Percentiles rank a stretch among this genome's conserved stretches.
Evolutionary conservation across 2,797 vertebrate genomes (phyloP).

Genomic region (Astyanax mexicanus): DNA sequence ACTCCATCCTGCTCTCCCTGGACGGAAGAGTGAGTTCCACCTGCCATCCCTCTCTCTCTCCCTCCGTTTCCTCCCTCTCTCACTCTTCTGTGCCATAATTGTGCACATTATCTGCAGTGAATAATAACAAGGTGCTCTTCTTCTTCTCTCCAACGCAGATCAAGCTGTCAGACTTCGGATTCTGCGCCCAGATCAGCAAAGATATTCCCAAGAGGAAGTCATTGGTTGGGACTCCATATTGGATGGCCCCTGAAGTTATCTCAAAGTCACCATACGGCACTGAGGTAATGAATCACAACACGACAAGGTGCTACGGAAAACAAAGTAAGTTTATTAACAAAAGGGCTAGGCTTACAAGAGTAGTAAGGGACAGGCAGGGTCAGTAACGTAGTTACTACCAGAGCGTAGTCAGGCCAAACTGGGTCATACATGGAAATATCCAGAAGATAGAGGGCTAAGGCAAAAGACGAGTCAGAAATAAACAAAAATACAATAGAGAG

Average conservation of each 20-base stretch:
- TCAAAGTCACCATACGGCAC: slow-evolving; percentile 94
- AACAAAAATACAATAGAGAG: too few relatives aligned
- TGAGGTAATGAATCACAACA: slow-evolving; percentile 80
- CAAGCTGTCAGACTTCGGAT: slow-evolving; percentile 98
- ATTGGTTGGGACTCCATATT: slow-evolving; percentile 94
- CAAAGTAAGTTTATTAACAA: too few relatives aligned
- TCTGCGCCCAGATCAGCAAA: slow-evolving; percentile 99
- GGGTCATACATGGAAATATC: not conserved
- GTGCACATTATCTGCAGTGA: not conserved
- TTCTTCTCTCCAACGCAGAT: slow-evolving; percentile 77
- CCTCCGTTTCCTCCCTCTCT: too few relatives aligned
- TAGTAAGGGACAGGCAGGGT: too few relatives aligned
- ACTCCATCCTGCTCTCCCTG: slow-evolving; percentile 95
- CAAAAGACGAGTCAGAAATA: too few relatives aligned
- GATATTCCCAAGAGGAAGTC: slow-evolving; percentile 98
- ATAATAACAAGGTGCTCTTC: not conserved
- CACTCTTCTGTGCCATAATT: not conserved
- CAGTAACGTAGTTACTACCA: too few relatives aligned
- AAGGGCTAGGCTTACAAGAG: too few relatives aligned
- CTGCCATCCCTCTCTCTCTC: too few relatives aligned
- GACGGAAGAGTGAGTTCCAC: slow-evolving; percentile 88
- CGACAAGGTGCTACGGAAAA: slow-evolving; percentile 11
- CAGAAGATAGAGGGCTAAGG: too few relatives aligned
- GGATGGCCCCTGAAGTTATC: slow-evolving; percentile 97
- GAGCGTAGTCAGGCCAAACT: too few relatives aligned